Conservation (phyloP, 2,888 invertebrate genomes). For the Nowickia ferox region DNA sequence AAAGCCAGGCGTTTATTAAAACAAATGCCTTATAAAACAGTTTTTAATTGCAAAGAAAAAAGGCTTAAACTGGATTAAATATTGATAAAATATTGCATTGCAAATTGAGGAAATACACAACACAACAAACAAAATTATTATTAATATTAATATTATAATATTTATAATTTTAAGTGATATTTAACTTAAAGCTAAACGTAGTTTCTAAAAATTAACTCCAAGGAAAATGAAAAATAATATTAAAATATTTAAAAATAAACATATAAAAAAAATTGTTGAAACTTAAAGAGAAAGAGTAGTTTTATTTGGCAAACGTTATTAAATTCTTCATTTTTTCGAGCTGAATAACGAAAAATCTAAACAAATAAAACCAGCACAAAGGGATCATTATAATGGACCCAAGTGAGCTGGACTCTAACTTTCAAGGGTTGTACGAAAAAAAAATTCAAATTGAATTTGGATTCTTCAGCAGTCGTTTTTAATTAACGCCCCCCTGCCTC, state of each 20-base stretch:
- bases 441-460: too few relatives aligned
- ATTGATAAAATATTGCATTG: constrained; percentile 52
- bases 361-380: too few relatives aligned
- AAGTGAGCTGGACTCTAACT: too few relatives aligned
- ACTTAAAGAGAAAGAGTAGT: constrained; percentile 51
- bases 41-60: constrained; percentile 39
- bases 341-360: too few relatives aligned
- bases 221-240: constrained; percentile 54
- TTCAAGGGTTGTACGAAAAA: too few relatives aligned
- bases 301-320: constrained; percentile 22
- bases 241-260: constrained; percentile 57
- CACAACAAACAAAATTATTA: constrained; percentile 55
- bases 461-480: too few relatives aligned
- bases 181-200: constrained; percentile 72
- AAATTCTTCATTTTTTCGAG: too few relatives aligned
- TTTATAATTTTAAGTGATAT: constrained; percentile 70
- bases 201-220: constrained; percentile 69
- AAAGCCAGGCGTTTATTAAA: constrained; percentile 34
- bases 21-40: constrained; percentile 16
- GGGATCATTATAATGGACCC: too few relatives aligned
- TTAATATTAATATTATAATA: constrained; percentile 54
- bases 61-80: constrained; percentile 32
- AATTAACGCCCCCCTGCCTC: too few relatives aligned
- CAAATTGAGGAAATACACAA: constrained; percentile 46
- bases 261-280: constrained; percentile 68